Evolutionary conservation across 2,888 invertebrate genomes (phyloP), one percentile per base, ranked within the genome.

Genomic region (Platycheirus albimanus): DNA sequence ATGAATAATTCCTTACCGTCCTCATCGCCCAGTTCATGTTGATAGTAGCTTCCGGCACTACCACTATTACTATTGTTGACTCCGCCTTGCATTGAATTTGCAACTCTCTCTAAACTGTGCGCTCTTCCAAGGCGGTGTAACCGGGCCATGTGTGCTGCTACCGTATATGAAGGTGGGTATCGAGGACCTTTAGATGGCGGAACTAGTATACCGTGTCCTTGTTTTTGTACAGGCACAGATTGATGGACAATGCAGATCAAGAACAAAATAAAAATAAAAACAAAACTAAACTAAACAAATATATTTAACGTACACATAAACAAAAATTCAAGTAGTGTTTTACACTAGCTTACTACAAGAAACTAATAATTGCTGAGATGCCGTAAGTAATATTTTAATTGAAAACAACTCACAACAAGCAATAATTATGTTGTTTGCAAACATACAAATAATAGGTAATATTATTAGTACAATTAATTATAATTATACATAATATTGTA

Each of bases 31-130:
- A 78, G 43, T 13, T 83, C 83, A 20, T 78, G 78, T 28, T 83
- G 83, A 56, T 83, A 83, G 54, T 69, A 83, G 36, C 17, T 72
- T 11, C 78, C 78, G 19, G 66, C 52, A 17, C 30, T 66, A 30
- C 38, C 43, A 24, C 66, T 52, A n/a, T 36, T 47, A 38, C 20
- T 47, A 24, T 15, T 45, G 41, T 15, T 28, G 58, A 28, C 38
- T 15, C 56, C 52, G 15, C 66, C 47, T 36, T 67, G 72, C 51
- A 74, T 63, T 56, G 78, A 52, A 20, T 83, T 83, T 6, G 69
- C 69, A n/a, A 96, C 96, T 86, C 96, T 96, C 91, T 96, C 96
- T 91, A 96, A 96, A 85, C 96, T 96, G 92, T 96, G 96, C 58
- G 96, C 96, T 87, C 96, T 93, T 86, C 95, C 95, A 85, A 96